Evolutionary conservation across 2,113 vertebrate genomes (phyloP), one percentile per base, ranked within the genome.

Genomic region (Archilochus colubris): DNA sequence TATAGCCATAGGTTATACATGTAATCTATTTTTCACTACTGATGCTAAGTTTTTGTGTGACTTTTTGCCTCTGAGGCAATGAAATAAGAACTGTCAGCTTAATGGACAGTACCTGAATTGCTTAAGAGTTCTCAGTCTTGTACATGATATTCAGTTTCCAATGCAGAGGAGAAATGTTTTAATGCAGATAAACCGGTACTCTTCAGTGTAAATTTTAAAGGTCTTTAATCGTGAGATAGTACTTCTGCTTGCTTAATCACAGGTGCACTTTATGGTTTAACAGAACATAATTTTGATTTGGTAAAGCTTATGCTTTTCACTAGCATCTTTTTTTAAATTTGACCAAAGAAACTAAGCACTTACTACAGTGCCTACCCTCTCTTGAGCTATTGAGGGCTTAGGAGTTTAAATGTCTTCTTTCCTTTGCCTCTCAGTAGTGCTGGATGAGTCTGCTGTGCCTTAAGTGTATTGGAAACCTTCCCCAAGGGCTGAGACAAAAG

Each of bases 291-390:
- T 82, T 89, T 48, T 68, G 58, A 59, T 89, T 89, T 93, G 82
- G 28, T 80, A 70, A 57, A 80, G 58, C 67, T 76, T 73, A 57
- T 55, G 44, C 51, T 77, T 91, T 86, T 87, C 91, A 55, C 33
- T 78, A 59, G 19, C 28, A 28, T 77, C 14, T 21, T 19, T 66
- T 88, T 76, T 82, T 89, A 94, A 94, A 96, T 72, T 87, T 96
- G 11, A 67, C 82, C 94, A 88, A 97, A 93, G 93, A 95, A 97
- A 93, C 36, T 94, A 83, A 86, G 72, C 38, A 36, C 76, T 94
- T 97, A 80, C 85, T 95, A 90, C 79, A 70, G 64, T 94, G 44
- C 36, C 64, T 96, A 87, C 74, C 82, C 62, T 97, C 50, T 24
- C 46, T 72, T 80, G 90, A 89, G 67, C 61, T 88, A 38, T 59